These are phyloP conservation scores for Meandrina meandrites DNA, from an alignment of 92 coral and sea anemone genomes.

Conservation along the genomic window DNA sequence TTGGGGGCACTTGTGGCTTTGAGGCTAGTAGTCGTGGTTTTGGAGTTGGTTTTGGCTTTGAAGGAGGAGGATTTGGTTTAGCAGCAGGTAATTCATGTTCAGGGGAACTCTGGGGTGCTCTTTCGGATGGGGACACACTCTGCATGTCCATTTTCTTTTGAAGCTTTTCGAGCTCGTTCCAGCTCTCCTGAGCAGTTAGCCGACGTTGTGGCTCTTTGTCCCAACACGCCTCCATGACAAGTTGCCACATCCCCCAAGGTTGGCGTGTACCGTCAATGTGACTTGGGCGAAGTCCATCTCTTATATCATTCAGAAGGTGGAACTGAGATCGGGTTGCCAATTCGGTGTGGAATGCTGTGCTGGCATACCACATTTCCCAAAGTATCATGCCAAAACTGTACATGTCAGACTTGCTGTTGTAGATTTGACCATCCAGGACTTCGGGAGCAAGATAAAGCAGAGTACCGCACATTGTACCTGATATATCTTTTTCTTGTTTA, in stretches of 20 bases:
- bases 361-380: constrained; percentile 44
- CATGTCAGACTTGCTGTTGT: constrained; percentile 32
- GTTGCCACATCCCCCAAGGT: constrained; percentile 12
- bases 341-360: background rate
- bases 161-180: background rate
- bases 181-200: background rate
- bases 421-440: constrained; percentile 17
- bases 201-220: background rate
- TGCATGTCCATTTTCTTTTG: background rate
- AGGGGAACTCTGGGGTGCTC: background rate
- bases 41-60: background rate
- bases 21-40: background rate
- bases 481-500: constrained; percentile 24
- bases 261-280: constrained; percentile 3
- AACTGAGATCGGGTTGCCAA: background rate
- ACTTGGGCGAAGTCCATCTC: constrained; percentile 27
- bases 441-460: constrained; percentile 28
- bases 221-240: constrained; percentile 35
- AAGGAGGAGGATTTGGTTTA: background rate
- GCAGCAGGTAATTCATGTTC: background rate
- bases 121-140: background rate
- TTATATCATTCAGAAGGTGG: background rate
- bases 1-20: background rate
- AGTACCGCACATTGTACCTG: constrained; percentile 36
- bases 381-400: constrained; percentile 32